Evolutionary conservation across 2,797 vertebrate genomes (phyloP), one percentile per base, ranked within the genome.

Genomic region (Coranthus polyacanthus): DNA sequence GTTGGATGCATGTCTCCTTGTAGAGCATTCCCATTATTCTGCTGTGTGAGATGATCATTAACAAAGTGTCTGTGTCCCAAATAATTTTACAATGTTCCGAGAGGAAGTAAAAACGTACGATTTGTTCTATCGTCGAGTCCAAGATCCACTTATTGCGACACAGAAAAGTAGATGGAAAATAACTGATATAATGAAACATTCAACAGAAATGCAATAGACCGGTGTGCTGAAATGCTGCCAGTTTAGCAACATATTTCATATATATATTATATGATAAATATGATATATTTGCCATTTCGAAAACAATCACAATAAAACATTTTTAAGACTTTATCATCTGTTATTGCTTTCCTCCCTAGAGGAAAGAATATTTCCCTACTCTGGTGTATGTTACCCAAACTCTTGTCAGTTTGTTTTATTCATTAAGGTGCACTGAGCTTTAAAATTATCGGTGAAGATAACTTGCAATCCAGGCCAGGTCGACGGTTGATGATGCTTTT

Each of bases 21-120:
- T 39, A 24, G 43, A 72, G 29, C n/a, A 10, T 36, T 60, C 46
- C 38, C 44, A 50, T 77, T 58, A 62, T 67, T 64, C 21, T 42
- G n/a, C 38, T 55, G 46, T 22, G 20, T 65, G 71, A 56, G 77
- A 74, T 77, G 60, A 87, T 84, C 70, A 83, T 90, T 88, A 79
- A 84, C 72, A 46, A 78, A 74, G 67, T 51, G 52, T 74, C 34
- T 22, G 16, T 37, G 53, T 72, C 50, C 51, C 43, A 70, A 79
- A 73, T 82, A 3, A 51, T 75, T 75, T 79, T 72, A 69, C 22
- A 17, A 66, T 20, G 36, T 38, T 18, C n/a, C 29, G 26, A 6
- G n/a, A 63, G 16, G 47, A 1, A 51, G 38, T 56, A 34, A 68
- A 75, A 34, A 46, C 62, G 34, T 36, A 39, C 16, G 5, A 50